A percentile compares a stretch with the other conserved stretches of the same genome.
Evolutionary conservation across 2,113 vertebrate genomes (phyloP).

Genomic region (Cyanoderma ruficeps): DNA sequence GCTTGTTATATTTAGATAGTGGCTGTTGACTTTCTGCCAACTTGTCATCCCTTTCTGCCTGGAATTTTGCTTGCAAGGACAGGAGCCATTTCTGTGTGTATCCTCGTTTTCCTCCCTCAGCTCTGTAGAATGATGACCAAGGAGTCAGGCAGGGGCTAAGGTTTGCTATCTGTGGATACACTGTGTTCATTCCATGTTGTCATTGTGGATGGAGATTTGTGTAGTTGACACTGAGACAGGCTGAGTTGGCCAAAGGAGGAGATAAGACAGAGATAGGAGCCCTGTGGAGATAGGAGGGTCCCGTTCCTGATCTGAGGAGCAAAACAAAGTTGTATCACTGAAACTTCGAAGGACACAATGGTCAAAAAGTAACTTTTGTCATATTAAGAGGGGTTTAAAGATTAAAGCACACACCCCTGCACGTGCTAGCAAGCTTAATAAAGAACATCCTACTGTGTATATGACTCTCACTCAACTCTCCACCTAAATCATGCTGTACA

Average conservation of each 20-base stretch:
- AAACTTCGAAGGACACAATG: not conserved
- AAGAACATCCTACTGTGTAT: rapidly evolving
- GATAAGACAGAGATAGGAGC: not conserved
- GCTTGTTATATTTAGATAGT: not conserved
- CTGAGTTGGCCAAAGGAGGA: rapidly evolving
- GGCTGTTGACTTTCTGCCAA: constrained; percentile 22
- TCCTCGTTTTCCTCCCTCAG: constrained; percentile 7
- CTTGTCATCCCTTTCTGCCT: not conserved
- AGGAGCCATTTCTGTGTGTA: not conserved
- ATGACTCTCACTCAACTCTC: not conserved
- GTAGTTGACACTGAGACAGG: not conserved
- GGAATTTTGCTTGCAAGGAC: constrained; percentile 34
- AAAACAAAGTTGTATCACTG: not conserved
- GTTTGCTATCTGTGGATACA: not conserved
- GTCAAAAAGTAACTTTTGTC: not conserved
- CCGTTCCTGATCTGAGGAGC: rapidly evolving
- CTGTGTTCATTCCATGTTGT: not conserved
- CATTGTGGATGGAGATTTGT: not conserved
- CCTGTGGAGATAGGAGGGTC: not conserved
- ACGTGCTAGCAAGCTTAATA: too few relatives aligned
- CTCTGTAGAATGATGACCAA: not conserved
- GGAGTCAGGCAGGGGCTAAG: not conserved
- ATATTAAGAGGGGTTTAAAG: not conserved
- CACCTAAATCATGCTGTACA: too few relatives aligned
- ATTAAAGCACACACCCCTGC: not conserved